phyloP scores from a whole-genome alignment of 53 echinoderm and acorn worm genomes.

The Holothuria scabra region DNA sequence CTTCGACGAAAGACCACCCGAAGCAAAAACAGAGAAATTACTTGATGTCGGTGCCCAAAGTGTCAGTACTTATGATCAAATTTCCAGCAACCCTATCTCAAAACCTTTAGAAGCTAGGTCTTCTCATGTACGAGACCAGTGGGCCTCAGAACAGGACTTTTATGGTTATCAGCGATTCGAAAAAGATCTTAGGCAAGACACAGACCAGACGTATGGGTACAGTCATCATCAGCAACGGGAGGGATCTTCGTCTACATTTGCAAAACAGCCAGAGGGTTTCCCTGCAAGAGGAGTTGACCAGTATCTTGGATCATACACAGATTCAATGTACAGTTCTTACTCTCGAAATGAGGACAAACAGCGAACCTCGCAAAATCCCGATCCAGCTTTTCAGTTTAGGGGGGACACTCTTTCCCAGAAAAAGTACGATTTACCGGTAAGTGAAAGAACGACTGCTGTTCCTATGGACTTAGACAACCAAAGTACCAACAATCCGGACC shows the following conservation, averaged over 20 bases:
- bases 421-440: neutral
- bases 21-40: too few species aligned
- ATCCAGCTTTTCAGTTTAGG: too few species aligned
- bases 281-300: neutral
- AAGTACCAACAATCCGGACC: neutral
- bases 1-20: too few species aligned
- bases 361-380: too few species aligned
- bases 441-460: neutral
- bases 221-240: neutral
- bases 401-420: neutral
- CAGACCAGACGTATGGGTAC: too few species aligned
- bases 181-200: conserved; percentile 6
- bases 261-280: neutral
- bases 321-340: too few species aligned
- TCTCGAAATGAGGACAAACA: too few species aligned
- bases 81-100: neutral
- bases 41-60: too few species aligned
- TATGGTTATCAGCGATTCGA: neutral
- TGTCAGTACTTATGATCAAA: neutral
- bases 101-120: neutral
- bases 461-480: neutral
- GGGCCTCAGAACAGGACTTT: conserved; percentile 13
- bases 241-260: neutral
- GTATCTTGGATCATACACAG: neutral
- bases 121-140: neutral